Evolutionary conservation across 2,888 invertebrate species (phyloP).

Genomic region (Agrochola litura): DNA sequence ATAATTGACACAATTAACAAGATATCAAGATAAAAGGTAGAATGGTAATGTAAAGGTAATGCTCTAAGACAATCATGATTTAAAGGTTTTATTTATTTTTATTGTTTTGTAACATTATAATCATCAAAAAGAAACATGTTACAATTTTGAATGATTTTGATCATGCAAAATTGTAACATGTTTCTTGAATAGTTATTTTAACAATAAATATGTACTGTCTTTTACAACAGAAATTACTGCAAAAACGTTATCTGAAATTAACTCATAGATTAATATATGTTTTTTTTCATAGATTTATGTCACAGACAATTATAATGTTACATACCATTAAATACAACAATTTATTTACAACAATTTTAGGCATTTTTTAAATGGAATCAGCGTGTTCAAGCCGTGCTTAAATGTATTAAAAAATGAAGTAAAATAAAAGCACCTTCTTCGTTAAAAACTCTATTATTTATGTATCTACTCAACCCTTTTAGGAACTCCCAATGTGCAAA

Average conservation of each 20-base stretch:
- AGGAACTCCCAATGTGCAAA: conserved; percentile 80
- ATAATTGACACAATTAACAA: conserved; percentile 80
- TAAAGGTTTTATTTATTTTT: background rate
- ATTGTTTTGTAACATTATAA: conserved; percentile 33
- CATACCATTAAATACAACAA: conserved; percentile 2
- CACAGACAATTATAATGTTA: conserved; percentile 23
- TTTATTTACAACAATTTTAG: conserved; percentile 17
- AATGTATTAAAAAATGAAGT: conserved; percentile 33
- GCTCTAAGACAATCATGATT: conserved; percentile 46
- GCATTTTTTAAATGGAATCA: conserved; percentile 21
- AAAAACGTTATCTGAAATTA: background rate
- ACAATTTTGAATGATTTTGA: background rate
- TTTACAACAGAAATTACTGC: background rate
- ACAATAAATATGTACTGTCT: background rate
- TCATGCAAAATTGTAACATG: background rate
- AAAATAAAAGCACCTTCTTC: conserved; percentile 59
- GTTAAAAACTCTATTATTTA: conserved; percentile 40
- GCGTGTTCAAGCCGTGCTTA: conserved; percentile 57
- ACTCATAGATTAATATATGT: background rate
- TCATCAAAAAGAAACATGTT: background rate
- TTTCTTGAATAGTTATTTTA: background rate
- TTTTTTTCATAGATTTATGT: conserved; percentile 3
- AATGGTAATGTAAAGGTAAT: conserved; percentile 41
- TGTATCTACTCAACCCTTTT: conserved; percentile 72
- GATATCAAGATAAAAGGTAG: conserved; percentile 59